Evolutionary conservation across 2,888 invertebrate genomes (phyloP), one percentile per base, ranked within the genome.

Genomic region (Esperia sulphurella): DNA sequence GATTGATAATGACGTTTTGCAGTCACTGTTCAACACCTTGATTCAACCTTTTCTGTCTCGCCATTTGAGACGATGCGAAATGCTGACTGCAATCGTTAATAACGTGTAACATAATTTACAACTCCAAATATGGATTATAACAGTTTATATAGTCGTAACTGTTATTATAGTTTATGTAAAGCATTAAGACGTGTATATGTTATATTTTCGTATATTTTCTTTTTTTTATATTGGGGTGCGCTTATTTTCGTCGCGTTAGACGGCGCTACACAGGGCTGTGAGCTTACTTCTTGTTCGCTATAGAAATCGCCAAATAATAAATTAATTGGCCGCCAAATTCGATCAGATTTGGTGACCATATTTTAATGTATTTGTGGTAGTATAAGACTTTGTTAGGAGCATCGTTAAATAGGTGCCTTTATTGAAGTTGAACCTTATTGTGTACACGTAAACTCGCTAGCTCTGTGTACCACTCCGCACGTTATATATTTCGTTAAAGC

Each of bases 141-240:
- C 75, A 74, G 80, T 84, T 87, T 79, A 78, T 83, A 74, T 84
- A 85, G 83, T 73, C 72, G 73, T 85, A 85, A 86, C 82, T 84
- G 86, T 86, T 86, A 79, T 75, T 75, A 80, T 84, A 87, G 87
- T 86, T 86, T 83, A 83, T 85, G 76, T 87, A 85, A 86, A 75
- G 71, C 79, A 72, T 88, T 21, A 87, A 83, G 86, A 85, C 81
- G 77, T 83, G 84, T 87, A 84, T 84, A 74, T 83, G 80, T 81
- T 84, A 81, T 84, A 83, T 85, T 84, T 82, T 83, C 68, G 68
- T 81, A 79, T 83, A 76, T 76, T 75, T 73, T 83, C 72, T 70
- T 83, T 79, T 80, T 72, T 61, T 80, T 72, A 61, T 70, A 68
- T 57, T 61, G 65, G 71, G 68, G 59, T 49, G 52, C 58, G 54